Evolutionary conservation across 2,797 vertebrate genomes (phyloP).

Genomic region (Lerista edwardsae): DNA sequence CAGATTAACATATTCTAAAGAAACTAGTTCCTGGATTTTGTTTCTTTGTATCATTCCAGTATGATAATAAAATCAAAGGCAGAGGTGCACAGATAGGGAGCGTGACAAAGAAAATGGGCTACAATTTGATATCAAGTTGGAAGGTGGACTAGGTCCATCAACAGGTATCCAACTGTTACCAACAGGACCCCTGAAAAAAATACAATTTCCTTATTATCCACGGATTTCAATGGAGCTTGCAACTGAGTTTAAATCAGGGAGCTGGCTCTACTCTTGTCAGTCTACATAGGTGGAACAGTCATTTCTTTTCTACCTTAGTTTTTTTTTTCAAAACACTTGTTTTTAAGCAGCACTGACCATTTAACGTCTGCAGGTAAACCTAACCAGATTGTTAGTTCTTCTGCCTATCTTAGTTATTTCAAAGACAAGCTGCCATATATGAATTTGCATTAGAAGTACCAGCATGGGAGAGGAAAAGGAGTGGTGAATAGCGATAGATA

Average conservation of each 20-base stretch:
- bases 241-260: not conserved
- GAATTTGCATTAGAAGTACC: not conserved
- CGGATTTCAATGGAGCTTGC: not conserved
- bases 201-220: not conserved
- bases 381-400: not conserved
- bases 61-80: not conserved
- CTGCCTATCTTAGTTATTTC: not conserved
- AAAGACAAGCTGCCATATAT: not conserved
- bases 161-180: too few species aligned
- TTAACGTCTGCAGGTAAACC: not conserved
- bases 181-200: not conserved
- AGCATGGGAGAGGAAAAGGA: not conserved
- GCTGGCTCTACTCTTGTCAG: not conserved
- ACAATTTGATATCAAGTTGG: not conserved
- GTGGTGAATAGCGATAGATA: not conserved
- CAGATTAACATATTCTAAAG: too few species aligned
- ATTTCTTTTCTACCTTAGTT: not conserved
- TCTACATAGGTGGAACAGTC: not conserved
- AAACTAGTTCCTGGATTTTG: not conserved
- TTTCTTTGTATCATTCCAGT: not conserved
- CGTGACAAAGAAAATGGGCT: not conserved
- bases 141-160: not conserved
- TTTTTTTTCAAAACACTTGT: not conserved
- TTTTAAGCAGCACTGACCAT: not conserved
- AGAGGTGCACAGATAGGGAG: not conserved